Base-by-base conservation (phyloP, 1,140 invertebrate species). In the Caerostris extrusa region DNA sequence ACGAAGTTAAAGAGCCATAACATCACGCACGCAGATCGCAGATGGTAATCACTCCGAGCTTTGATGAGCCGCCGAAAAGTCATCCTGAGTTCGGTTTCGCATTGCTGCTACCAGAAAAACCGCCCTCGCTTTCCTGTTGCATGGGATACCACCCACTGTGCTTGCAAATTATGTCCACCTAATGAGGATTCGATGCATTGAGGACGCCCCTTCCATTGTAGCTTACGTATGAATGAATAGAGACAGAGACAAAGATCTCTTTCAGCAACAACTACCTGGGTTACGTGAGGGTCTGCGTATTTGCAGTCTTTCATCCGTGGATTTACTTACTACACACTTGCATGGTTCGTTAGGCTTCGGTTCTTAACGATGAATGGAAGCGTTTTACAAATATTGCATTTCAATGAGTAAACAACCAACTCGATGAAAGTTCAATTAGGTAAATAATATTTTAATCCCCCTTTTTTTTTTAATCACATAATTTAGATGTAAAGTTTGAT, bases 91-190 rank as follows among this genome's bases (percentile, higher is more conserved):
- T 61, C n/a, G 85, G 92, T 57, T 55, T 57, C 91, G 91, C 91
- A 86, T 86, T 12, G 83, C 53, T 93, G 64, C 64, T 56, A 56
- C 56, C 53, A 19, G 83, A 50, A 34, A 34, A n/a, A 69, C 91
- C 91, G 91, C 91, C 91, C 82, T 92, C 86, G 83, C 91, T 69
- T 87, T 88, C 92, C 86, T 93, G 85, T 93, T 93, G 92, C 92
- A 93, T 81, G 92, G 61, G 92, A 93, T 93, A 86, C 92, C 92
- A 93, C 92, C 92, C 92, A 93, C 85, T 19, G 67, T 82, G 92
- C 55, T 86, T 53, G 87, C 85, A 93, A 93, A 88, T 64, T 93
- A 60, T 93, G 92, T 67, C 57, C 57, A 60, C 81, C 92, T 93
- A 93, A 93, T 93, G 92, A 93, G 86, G 64, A 61, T 89, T 56